Base-by-base conservation (phyloP, 2,888 invertebrate species). In the Drosophila emarginata region DNA sequence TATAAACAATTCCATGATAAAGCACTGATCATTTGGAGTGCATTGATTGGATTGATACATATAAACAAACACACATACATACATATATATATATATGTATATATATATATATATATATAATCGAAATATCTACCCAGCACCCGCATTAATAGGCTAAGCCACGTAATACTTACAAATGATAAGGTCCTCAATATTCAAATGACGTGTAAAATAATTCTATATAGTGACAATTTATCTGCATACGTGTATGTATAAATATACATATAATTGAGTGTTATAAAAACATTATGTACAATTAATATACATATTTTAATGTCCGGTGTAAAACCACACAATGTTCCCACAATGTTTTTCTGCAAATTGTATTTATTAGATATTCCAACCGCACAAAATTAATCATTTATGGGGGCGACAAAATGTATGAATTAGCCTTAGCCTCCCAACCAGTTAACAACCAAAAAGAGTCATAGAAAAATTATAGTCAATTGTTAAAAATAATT, bases 11-110 rank as follows among this genome's bases (percentile, higher is more conserved):
- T 64, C 64, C 50, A 26, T 52, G 52, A 52, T 52, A 52, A 52
- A 52, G 52, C 26, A 15, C 54, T 54, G 32, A 36, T 57, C 68
- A 67, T 52, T 58, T 76, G 45, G 67, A 76, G 78, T 77, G 78
- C 66, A 74, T 64, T 73, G 50, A 66, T 53, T 40, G 58, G 61
- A 72, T 54, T 62, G 66, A 70, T 53, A 71, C 57, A 40, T 9
- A 40, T 11, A 45, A 9, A 18, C 15, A 18, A 6, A 32, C 9
- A 32, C 1, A 32, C 1, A 1, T 32, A 32, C 9, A 32, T 11
- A 32, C 2, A 70, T 50, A 64, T 57, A 45, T 4, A 18, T 14
- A 45, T 18, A 12, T 18, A 18, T 14, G 23, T 36, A 57, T 0
- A 18, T 40, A 53, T 21, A 4, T 15, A 54, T 9, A 15, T 28